Evolutionary conservation across 2,113 vertebrate species (phyloP).

Genomic region (Chunga burmeisteri): DNA sequence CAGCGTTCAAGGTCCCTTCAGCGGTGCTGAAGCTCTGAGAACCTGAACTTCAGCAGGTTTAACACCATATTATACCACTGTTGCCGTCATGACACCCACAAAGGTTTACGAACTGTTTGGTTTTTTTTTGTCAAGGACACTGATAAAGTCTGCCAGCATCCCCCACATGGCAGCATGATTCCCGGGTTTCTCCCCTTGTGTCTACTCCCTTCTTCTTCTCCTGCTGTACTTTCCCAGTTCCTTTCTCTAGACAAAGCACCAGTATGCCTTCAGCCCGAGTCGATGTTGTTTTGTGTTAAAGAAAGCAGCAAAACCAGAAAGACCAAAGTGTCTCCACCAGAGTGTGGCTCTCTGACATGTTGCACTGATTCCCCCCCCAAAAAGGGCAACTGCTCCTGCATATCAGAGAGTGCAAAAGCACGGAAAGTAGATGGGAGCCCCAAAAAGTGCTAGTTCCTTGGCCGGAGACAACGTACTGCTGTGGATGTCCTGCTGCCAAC

Average conservation of each 20-base stretch:
- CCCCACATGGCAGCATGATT: background rate
- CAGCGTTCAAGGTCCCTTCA: background rate
- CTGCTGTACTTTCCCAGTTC: background rate
- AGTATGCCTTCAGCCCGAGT: background rate
- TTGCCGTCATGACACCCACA: background rate
- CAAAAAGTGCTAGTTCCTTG: background rate
- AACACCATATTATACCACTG: background rate
- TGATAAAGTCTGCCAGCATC: background rate
- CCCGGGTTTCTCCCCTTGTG: background rate
- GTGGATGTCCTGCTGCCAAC: rapidly evolving
- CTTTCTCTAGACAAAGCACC: background rate
- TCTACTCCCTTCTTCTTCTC: background rate
- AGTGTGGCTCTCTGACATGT: background rate
- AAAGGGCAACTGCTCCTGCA: background rate
- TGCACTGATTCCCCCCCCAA: background rate
- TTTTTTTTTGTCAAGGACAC: background rate
- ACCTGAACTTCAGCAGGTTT: background rate
- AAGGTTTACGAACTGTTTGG: background rate
- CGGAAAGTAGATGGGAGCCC: background rate
- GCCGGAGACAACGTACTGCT: background rate
- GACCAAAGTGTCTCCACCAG: background rate
- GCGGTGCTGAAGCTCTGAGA: background rate
- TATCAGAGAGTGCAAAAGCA: background rate
- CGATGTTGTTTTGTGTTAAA: background rate
- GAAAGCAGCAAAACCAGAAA: background rate